Evolutionary conservation across 2,113 vertebrate genomes (phyloP).

Genomic region (Petroica traversi): DNA sequence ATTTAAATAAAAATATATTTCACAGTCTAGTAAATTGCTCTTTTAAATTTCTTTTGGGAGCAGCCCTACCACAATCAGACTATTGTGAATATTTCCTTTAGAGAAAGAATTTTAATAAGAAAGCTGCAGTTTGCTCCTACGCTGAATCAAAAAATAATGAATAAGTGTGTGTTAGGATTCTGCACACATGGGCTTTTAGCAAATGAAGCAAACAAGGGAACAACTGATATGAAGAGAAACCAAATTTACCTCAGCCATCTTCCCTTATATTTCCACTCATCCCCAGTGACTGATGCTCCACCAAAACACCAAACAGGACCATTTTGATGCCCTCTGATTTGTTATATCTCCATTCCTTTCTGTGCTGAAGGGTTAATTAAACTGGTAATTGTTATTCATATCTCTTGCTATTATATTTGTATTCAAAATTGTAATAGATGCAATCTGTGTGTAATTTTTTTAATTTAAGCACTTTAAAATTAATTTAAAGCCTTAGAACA

Average conservation of each 20-base stretch:
- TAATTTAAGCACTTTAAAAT: constrained; percentile 10
- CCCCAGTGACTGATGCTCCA: not conserved
- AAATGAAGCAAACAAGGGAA: not conserved
- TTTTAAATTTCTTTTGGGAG: not conserved
- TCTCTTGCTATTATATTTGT: constrained; percentile 37
- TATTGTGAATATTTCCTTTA: not conserved
- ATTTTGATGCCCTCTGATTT: not conserved
- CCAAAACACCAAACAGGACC: not conserved
- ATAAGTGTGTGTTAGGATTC: not conserved
- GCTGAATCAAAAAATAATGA: not conserved
- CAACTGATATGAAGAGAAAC: not conserved
- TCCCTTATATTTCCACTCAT: not conserved
- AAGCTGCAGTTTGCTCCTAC: not conserved
- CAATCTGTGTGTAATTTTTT: not conserved
- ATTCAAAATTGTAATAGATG: constrained; percentile 31
- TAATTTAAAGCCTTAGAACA: not conserved
- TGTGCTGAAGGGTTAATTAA: constrained; percentile 27
- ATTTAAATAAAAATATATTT: not conserved
- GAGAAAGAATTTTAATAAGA: not conserved
- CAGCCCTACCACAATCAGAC: not conserved
- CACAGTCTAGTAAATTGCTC: not conserved
- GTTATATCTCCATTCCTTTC: not conserved
- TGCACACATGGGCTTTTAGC: not conserved
- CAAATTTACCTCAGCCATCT: not conserved
- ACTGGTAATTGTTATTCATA: constrained; percentile 14